Evolutionary conservation across 1,140 invertebrate species (phyloP).

Genomic region (Mactra quadrangularis): DNA sequence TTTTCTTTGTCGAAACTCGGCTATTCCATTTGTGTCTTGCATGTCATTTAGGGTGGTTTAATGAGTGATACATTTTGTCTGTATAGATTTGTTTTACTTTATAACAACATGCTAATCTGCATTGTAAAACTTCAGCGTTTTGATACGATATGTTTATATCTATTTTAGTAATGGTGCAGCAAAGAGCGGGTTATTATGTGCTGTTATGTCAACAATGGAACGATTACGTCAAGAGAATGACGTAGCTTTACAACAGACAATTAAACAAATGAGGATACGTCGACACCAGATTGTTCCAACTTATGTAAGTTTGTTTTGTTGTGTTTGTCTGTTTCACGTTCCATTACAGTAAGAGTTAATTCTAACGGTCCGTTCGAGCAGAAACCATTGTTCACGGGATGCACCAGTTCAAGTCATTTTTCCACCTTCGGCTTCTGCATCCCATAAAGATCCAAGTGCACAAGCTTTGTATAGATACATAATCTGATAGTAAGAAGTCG

Average conservation of each 20-base stretch:
- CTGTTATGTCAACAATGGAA: constrained; percentile 79
- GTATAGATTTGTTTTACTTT: no score
- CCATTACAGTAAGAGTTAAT: not conserved
- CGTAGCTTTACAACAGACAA: constrained; percentile 82
- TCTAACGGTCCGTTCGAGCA: not conserved
- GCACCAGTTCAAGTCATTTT: not conserved
- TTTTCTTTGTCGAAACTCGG: no score
- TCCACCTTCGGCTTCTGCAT: not conserved
- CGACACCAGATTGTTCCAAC: constrained; percentile 66
- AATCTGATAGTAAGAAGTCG: no score
- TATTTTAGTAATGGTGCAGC: constrained; percentile 80
- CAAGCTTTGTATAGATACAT: no score
- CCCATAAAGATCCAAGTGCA: not conserved
- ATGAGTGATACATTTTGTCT: no score
- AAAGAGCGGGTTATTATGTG: constrained; percentile 80
- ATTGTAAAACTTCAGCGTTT: no score
- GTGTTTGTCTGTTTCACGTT: no score
- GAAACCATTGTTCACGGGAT: not conserved
- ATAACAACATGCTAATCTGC: no score
- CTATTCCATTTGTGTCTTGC: no score
- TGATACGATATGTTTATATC: no score
- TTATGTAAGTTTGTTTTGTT: constrained; percentile 18
- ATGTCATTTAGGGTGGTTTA: no score
- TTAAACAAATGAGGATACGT: constrained; percentile 75
- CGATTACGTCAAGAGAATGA: constrained; percentile 80